These are phyloP conservation scores for Rhyacophila evoluta DNA, from an alignment of 2,888 invertebrate genomes.

Conservation along the genomic window DNA sequence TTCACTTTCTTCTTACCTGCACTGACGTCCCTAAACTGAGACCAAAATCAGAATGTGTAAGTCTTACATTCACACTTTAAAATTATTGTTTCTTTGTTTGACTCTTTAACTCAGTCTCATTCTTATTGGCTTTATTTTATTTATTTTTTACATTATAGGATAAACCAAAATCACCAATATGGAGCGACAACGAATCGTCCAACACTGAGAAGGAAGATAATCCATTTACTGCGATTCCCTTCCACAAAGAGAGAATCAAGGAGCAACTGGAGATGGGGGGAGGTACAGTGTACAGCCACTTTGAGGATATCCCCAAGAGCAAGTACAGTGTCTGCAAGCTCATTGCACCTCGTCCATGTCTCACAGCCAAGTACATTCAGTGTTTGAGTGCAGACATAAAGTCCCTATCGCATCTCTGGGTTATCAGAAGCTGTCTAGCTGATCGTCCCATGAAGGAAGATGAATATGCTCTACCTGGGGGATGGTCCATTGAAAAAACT, in stretches of 20 bases:
- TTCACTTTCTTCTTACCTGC: constrained; percentile 72
- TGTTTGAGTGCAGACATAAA: constrained; percentile 76
- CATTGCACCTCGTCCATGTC: constrained; percentile 78
- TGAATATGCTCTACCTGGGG: constrained; percentile 72
- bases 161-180: constrained; percentile 28
- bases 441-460: constrained; percentile 63
- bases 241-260: constrained; percentile 70
- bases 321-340: constrained; percentile 71
- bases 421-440: constrained; percentile 72
- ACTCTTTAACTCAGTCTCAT: too few relatives aligned
- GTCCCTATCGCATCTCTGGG: constrained; percentile 78
- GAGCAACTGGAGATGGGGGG: constrained; percentile 74
- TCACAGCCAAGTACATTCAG: constrained; percentile 80
- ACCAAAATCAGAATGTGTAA: background rate
- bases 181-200: constrained; percentile 40
- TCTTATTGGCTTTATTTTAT: too few relatives aligned
- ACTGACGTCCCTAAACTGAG: constrained; percentile 61
- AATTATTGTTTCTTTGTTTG: too few relatives aligned
- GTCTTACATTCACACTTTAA: background rate
- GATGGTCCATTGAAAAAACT: constrained; percentile 70
- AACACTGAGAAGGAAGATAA: constrained; percentile 48
- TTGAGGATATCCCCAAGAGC: constrained; percentile 69
- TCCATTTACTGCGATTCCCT: constrained; percentile 59
- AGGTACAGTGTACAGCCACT: constrained; percentile 73
- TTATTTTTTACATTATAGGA: constrained; percentile 26